These are phyloP conservation scores for Microcaecilia unicolor DNA, from an alignment of 2,797 vertebrate genomes.

Conservation along the genomic window DNA sequence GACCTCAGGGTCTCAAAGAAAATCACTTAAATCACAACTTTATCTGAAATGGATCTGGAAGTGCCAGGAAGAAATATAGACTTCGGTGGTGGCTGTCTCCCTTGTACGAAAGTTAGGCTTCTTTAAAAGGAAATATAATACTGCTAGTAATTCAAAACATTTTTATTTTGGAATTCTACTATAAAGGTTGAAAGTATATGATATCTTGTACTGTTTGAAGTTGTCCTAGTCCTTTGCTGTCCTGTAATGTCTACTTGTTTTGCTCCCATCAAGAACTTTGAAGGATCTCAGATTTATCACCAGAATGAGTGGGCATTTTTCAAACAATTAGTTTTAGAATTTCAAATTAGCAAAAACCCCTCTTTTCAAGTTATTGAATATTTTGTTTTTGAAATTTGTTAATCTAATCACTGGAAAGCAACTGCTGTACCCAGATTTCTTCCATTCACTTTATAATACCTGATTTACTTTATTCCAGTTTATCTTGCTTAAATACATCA, in stretches of 20 bases:
- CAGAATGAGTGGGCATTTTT: slow-evolving; percentile 22
- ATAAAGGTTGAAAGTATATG: neutral
- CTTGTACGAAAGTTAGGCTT: neutral
- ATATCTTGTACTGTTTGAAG: neutral
- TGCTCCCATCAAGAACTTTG: slow-evolving; percentile 12
- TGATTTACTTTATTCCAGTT: no score
- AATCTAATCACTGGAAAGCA: slow-evolving; percentile 2
- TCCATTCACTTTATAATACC: no score
- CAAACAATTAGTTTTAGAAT: slow-evolving; percentile 18
- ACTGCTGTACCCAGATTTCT: neutral
- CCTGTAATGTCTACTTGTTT: neutral
- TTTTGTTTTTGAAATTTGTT: slow-evolving; percentile 8
- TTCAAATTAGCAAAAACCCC: slow-evolving; percentile 7
- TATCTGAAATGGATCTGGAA: slow-evolving; percentile 1
- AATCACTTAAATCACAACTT: slow-evolving; percentile 5
- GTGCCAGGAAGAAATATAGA: slow-evolving; percentile 1
- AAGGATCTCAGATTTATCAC: slow-evolving; percentile 15
- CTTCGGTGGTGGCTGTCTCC: no score
- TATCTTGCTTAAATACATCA: no score
- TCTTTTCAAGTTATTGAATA: slow-evolving; percentile 15
- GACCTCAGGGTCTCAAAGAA: slow-evolving; percentile 5
- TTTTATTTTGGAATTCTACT: neutral
- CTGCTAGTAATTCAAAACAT: neutral
- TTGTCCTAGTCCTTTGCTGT: slow-evolving; percentile 4
- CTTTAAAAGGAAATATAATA: neutral